phyloP scores from a whole-genome alignment of 2,113 vertebrate species.

The Meleagris gallopavo region DNA sequence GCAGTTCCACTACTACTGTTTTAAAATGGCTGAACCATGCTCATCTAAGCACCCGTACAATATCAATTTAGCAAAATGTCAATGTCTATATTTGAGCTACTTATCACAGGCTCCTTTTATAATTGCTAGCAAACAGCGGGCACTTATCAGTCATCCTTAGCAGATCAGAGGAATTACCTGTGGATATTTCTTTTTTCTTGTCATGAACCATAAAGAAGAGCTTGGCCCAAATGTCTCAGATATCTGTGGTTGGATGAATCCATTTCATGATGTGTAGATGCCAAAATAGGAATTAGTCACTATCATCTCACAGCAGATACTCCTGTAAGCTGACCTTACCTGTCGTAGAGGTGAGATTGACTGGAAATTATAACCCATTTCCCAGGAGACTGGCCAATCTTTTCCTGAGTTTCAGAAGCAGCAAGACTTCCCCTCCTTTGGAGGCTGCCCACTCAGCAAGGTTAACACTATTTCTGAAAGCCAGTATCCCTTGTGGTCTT shows the following conservation, averaged over 20 bases:
- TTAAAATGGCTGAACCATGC: not conserved
- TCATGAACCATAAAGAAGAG: not conserved
- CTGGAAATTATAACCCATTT: not conserved
- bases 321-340: not conserved
- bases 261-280: not conserved
- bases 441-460: not conserved
- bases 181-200: not conserved
- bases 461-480: not conserved
- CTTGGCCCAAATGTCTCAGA: not conserved
- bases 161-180: not conserved
- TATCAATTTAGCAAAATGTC: not conserved
- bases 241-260: not conserved
- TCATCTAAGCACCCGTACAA: not conserved
- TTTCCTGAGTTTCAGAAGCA: not conserved
- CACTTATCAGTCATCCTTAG: not conserved
- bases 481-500: not conserved
- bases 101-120: not conserved
- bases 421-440: not conserved
- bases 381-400: not conserved
- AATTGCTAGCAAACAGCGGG: not conserved
- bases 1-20: not conserved
- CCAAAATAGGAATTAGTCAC: not conserved
- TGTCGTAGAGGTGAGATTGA: not conserved
- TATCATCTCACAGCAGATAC: not conserved
- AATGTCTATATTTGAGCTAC: not conserved